Evolutionary conservation across 2,113 vertebrate species (phyloP), one percentile per base, ranked within the genome.

Genomic region (Nematolebias whitei): DNA sequence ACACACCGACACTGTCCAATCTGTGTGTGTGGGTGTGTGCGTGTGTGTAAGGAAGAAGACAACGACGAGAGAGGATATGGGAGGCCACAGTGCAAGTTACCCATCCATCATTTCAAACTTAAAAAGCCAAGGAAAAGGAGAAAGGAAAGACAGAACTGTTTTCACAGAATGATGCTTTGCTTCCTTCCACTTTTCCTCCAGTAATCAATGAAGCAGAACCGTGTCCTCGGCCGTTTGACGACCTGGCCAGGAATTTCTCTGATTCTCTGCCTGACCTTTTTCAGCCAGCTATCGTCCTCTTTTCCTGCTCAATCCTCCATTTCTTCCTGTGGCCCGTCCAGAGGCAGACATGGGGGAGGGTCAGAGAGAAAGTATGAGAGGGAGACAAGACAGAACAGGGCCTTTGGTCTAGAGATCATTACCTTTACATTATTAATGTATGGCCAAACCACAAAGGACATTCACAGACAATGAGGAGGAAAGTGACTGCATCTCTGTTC

Each of bases 381-480:
- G 63, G 63, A 73, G 69, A 76, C 84, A 78, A 83, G 78, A 76
- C 87, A 83, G 81, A 88, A 87, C 88, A 84, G 84, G 86, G 82
- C 88, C 90, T 91, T 92, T 91, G 89, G 90, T 90, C 89, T 83
- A 77, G 88, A 88, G 91, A 91, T 92, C 87, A 85, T 91, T 92
- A 89, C 91, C 82, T 91, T 91, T 92, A 91, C 89, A 92, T 92
- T 90, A 92, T 92, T 91, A 89, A 91, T 90, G 87, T 91, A 90
- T 83, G 82, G 85, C 78, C 78, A 91, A 89, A 92, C 90, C 91
- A 88, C 91, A 91, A 83, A 92, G 91, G 91, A 88, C 89, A 81
- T 80, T 82, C 74, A 70, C 83, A 87, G 86, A 82, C 80, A 84
- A 76, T 78, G 82, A 88, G 79, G 78, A 70, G 73, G 63, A 85